These are phyloP conservation scores for Columba livia DNA, from an alignment of 2,113 vertebrate genomes.

Conservation along the genomic window DNA sequence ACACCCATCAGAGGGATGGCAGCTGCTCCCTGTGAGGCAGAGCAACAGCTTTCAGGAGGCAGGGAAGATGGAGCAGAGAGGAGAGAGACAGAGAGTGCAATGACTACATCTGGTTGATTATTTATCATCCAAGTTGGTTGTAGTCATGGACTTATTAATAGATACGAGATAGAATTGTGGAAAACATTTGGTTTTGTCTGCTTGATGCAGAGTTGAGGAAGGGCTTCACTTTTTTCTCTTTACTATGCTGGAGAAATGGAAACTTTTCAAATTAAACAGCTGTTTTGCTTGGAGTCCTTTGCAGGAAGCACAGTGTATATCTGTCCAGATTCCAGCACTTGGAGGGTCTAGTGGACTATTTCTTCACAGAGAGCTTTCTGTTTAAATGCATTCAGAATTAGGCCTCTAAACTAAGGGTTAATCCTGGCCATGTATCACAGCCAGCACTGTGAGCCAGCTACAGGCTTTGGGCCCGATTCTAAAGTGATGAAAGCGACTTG, in stretches of 20 bases:
- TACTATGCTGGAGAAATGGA: not conserved
- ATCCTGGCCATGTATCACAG: not conserved
- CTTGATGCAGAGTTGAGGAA: not conserved
- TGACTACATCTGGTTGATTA: not conserved
- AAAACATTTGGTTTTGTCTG: not conserved
- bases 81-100: not conserved
- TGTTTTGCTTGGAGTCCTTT: not conserved
- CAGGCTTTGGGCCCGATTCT: not conserved
- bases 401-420: not conserved
- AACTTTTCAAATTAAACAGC: not conserved
- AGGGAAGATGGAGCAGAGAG: not conserved
- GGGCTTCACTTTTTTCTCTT: not conserved
- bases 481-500: not conserved
- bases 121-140: not conserved
- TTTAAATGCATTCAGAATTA: not conserved
- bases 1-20: not conserved
- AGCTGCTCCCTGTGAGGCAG: not conserved
- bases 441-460: not conserved
- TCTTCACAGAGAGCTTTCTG: not conserved
- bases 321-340: not conserved
- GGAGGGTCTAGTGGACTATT: not conserved
- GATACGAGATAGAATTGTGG: not conserved
- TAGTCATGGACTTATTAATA: not conserved
- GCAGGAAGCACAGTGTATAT: not conserved
- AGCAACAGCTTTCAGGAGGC: not conserved